phyloP scores from a whole-genome alignment of 2,888 invertebrate genomes.

The Drosophila conformis region DNA sequence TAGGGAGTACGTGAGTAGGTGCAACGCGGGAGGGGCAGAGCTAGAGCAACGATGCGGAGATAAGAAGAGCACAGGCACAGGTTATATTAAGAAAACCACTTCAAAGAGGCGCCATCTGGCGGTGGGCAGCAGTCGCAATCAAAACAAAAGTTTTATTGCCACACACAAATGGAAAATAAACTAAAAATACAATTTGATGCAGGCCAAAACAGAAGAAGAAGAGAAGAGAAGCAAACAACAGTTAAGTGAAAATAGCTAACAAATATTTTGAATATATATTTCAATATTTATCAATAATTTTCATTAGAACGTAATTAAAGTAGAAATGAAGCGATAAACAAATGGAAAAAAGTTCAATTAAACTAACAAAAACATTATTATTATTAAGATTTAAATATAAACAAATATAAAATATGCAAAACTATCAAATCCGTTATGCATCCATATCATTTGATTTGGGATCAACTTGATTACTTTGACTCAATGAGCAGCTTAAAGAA shows the following conservation, averaged over 20 bases:
- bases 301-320: neutral
- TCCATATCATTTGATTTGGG: neutral
- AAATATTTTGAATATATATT: neutral
- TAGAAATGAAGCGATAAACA: neutral
- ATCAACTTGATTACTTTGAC: neutral
- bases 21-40: neutral
- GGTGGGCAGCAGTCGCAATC: neutral
- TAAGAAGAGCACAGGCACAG: neutral
- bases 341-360: no score
- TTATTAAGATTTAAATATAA: neutral
- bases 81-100: neutral
- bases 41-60: neutral
- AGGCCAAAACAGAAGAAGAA: neutral
- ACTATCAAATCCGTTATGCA: neutral
- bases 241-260: neutral
- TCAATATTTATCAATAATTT: neutral
- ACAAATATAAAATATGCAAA: neutral
- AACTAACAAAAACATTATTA: neutral
- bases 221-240: neutral
- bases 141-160: conserved; percentile 24
- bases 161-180: conserved; percentile 8
- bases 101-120: conserved; percentile 46
- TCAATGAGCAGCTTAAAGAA: neutral
- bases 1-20: conserved; percentile 5
- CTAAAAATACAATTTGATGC: conserved; percentile 11